phyloP scores from a whole-genome alignment of 2,113 vertebrate genomes.

The Mola mola region DNA sequence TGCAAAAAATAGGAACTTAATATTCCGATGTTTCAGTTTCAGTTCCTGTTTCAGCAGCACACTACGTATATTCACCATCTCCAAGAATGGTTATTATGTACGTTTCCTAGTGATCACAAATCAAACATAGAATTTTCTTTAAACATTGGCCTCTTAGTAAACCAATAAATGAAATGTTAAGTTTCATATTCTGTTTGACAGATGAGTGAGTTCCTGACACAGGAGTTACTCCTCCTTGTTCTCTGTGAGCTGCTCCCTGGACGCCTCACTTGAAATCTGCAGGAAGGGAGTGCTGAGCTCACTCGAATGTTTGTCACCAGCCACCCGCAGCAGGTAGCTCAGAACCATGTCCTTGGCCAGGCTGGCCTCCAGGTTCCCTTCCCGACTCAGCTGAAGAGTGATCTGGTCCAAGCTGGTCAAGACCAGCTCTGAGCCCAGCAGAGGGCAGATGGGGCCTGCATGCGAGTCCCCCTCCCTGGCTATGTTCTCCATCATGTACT shows the following conservation, averaged over 20 bases:
- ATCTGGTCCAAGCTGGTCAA: slow-evolving; percentile 94
- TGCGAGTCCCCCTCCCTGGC: slow-evolving; percentile 60
- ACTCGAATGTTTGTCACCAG: slow-evolving; percentile 86
- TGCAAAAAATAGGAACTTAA: background rate
- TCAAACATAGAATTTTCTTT: no score
- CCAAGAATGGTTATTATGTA: no score
- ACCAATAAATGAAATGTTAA: background rate
- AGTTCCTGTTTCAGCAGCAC: slow-evolving; percentile 30
- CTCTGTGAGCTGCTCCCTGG: slow-evolving; percentile 47
- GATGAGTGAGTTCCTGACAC: slow-evolving; percentile 6
- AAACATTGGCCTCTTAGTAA: no score
- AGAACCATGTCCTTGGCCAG: slow-evolving; percentile 95
- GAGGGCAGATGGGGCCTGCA: slow-evolving; percentile 79
- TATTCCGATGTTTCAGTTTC: slow-evolving; percentile 3
- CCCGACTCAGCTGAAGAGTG: slow-evolving; percentile 89
- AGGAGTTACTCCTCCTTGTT: slow-evolving; percentile 19
- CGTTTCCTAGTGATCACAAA: no score
- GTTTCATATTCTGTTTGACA: slow-evolving; percentile 1
- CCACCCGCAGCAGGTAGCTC: slow-evolving; percentile 87
- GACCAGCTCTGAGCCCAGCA: slow-evolving; percentile 91
- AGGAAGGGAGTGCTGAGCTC: slow-evolving; percentile 95
- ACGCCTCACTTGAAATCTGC: slow-evolving; percentile 87
- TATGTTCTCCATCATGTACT: slow-evolving; percentile 92
- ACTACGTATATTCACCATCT: no score
- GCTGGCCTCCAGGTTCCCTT: slow-evolving; percentile 89